Conservation (phyloP, 2,888 invertebrate species). For the Kuschelorhynchus macadamiae region DNA sequence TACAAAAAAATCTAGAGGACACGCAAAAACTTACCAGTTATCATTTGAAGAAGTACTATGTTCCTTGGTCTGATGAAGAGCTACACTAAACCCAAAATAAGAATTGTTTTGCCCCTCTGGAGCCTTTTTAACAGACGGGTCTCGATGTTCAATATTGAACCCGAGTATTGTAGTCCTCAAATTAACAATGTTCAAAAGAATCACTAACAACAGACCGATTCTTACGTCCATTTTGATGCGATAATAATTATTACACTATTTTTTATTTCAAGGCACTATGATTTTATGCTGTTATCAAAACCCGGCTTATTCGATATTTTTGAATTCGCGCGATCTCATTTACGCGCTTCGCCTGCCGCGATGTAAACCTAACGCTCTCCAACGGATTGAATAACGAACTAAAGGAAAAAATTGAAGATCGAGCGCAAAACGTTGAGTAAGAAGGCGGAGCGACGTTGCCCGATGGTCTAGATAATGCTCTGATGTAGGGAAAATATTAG, state of each 20-base stretch:
- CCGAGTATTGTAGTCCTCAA: constrained; percentile 52
- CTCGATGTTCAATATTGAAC: constrained; percentile 60
- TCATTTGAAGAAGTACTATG: constrained; percentile 38
- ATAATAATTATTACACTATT: too few species aligned
- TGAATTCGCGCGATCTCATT: constrained; percentile 12
- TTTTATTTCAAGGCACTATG: neutral
- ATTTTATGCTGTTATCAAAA: neutral
- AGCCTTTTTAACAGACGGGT: constrained; percentile 59
- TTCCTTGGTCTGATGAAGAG: constrained; percentile 56
- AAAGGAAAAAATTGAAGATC: constrained; percentile 14
- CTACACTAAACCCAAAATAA: constrained; percentile 63
- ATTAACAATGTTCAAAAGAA: constrained; percentile 29
- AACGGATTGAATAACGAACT: constrained; percentile 14
- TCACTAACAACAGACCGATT: constrained; percentile 22
- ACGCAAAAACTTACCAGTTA: constrained; percentile 55
- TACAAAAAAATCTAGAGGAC: neutral
- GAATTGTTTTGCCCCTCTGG: constrained; percentile 53
- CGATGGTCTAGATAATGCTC: neutral
- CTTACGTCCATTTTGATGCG: neutral
- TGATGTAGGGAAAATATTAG: constrained; percentile 7
- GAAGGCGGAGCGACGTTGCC: constrained; percentile 34
- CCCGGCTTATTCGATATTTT: constrained; percentile 15
- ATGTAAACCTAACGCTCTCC: neutral
- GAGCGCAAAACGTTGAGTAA: constrained; percentile 11
- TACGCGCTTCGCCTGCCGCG: neutral